phyloP scores from a whole-genome alignment of 2,797 vertebrate species.

The Mormyrus hasselquistii region DNA sequence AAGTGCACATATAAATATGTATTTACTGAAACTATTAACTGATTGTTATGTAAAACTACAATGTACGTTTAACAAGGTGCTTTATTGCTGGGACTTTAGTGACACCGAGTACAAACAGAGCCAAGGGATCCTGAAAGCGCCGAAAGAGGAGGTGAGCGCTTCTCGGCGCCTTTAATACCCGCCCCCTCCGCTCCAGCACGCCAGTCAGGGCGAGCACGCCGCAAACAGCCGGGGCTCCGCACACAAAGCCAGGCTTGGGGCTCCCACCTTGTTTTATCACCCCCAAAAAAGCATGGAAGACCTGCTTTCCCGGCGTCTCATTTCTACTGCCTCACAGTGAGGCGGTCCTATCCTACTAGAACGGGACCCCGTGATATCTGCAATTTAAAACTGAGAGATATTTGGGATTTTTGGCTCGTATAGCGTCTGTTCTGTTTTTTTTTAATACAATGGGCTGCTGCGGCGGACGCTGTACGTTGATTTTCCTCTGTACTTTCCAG shows the following conservation, averaged over 20 bases:
- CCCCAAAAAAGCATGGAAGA: slow-evolving; percentile 43
- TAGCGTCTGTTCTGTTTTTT: not conserved
- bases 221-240: slow-evolving; percentile 22
- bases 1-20: not conserved
- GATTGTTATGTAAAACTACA: not conserved
- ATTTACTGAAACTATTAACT: not conserved
- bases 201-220: slow-evolving; percentile 25
- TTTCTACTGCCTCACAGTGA: slow-evolving; percentile 13
- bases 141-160: not conserved
- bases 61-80: not conserved
- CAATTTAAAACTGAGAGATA: slow-evolving; percentile 14
- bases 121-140: not conserved
- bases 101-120: not conserved
- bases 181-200: slow-evolving; percentile 12
- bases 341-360: not conserved
- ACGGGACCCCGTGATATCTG: slow-evolving; percentile 1
- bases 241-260: not conserved
- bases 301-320: slow-evolving; percentile 20
- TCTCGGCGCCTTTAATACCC: slow-evolving; percentile 17
- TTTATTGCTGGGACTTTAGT: not conserved
- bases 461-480: slow-evolving; percentile 77
- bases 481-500: slow-evolving; percentile 80
- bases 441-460: slow-evolving; percentile 77
- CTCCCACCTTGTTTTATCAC: not conserved
- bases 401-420: slow-evolving; percentile 32